Evolutionary conservation across 2,888 invertebrate species (phyloP), one percentile per base, ranked within the genome.

Genomic region (Hydriomena furcata): DNA sequence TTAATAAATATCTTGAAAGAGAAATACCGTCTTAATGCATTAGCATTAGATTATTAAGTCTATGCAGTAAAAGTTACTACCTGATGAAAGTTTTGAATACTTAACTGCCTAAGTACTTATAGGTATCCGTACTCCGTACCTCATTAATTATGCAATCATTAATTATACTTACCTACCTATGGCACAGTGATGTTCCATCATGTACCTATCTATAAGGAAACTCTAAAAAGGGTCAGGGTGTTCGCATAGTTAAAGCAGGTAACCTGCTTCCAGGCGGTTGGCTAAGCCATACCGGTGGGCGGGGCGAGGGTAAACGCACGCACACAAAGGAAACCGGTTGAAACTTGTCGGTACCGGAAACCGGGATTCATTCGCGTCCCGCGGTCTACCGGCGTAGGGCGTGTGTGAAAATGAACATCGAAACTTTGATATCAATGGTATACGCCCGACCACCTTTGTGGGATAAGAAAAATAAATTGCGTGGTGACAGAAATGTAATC

Each of bases 281-380:
- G 47, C 35, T 40, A 25, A 34, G 7, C 40, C 27, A 11, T 35
- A 41, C 28, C 35, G 47, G 40, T 47, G 47, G 32, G 46, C 46
- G 46, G 46, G 38, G 46, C 46, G 11, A 34, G 10, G 11, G 32
- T 6, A 13, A 25, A 21, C 34, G 20, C 51, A 45, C 51, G 41
- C 51, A 51, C 51, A 51, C 51, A 45, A 31, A 51, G 40, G 40
- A 51, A 41, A 36, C 51, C 41, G 51, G 51, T 36, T 36, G 30
- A 36, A 45, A 51, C 51, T 44, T 35, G 32, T 51, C 45, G 45
- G 36, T 45, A 30, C 51, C 51, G 51, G 51, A 25, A 41, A 41
- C 51, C 45, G 40, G 51, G 40, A 36, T 49, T 45, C 50, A 45
- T 36, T 45, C 51, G 36, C 45, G 21, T 21, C 27, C 6, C 28